phyloP scores from a whole-genome alignment of 2,888 invertebrate species.

The Noctua janthe region DNA sequence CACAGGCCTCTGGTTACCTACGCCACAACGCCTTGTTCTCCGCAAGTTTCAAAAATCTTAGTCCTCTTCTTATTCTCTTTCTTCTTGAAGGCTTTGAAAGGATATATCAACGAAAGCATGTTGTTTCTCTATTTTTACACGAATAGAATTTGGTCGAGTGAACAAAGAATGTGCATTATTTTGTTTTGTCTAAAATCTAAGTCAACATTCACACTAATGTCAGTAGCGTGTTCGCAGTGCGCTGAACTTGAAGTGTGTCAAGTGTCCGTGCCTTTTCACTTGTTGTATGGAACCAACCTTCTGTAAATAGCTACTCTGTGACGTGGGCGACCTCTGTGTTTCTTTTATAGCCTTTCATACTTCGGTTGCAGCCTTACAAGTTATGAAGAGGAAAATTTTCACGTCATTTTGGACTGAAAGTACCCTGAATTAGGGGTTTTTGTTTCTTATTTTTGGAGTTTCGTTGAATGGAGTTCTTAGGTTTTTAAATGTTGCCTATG shows the following conservation, averaged over 20 bases:
- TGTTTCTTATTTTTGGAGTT: conserved; percentile 24
- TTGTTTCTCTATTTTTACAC: neutral
- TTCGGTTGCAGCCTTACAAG: conserved; percentile 50
- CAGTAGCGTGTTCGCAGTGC: too few species aligned
- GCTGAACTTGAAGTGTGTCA: neutral
- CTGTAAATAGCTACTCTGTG: neutral
- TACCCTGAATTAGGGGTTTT: conserved; percentile 32
- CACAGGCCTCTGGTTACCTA: neutral
- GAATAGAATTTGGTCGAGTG: neutral
- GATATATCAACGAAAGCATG: neutral
- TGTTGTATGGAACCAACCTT: neutral
- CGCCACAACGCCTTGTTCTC: neutral
- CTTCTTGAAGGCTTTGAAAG: neutral
- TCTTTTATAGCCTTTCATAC: conserved; percentile 51
- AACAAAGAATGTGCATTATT: neutral
- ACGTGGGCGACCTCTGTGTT: conserved; percentile 40
- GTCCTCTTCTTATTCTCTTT: neutral
- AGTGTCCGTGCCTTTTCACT: neutral
- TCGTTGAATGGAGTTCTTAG: conserved; percentile 31
- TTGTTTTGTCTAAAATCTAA: neutral
- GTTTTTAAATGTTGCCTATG: conserved; percentile 5
- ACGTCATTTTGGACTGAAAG: conserved; percentile 42
- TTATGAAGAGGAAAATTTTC: conserved; percentile 38
- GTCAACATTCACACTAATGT: neutral
- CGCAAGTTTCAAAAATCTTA: neutral